phyloP scores from a whole-genome alignment of 2,797 vertebrate species.

The Euthynnus affinis region DNA sequence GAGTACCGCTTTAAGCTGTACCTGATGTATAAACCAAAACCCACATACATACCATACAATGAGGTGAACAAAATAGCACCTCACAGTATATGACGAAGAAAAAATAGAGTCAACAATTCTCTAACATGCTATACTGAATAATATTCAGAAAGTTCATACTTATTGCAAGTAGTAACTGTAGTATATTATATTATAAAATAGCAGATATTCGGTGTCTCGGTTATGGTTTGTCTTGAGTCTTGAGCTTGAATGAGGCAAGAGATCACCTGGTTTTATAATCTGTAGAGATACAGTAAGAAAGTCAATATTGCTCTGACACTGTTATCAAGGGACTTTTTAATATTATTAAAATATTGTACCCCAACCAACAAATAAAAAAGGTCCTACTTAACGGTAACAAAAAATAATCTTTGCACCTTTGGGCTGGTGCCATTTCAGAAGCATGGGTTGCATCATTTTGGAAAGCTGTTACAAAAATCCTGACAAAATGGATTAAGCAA shows the following conservation, averaged over 20 bases:
- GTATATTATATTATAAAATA: not conserved
- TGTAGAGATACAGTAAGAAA: not conserved
- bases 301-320: not conserved
- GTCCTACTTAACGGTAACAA: not conserved
- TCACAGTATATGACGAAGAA: too few species aligned
- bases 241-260: not conserved
- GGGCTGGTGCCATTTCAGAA: not conserved
- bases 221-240: not conserved
- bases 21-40: too few species aligned
- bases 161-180: not conserved
- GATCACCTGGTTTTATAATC: not conserved
- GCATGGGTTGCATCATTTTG: too few species aligned
- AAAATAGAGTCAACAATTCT: too few species aligned
- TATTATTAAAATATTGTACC: not conserved
- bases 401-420: not conserved
- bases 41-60: not conserved
- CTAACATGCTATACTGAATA: not conserved
- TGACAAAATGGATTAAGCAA: not conserved
- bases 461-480: not conserved
- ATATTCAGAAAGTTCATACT: not conserved
- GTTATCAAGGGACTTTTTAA: not conserved
- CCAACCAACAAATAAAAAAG: constrained; percentile 8
- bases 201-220: not conserved
- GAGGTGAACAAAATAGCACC: not conserved
- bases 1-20: too few species aligned